Evolutionary conservation across 2,113 vertebrate species (phyloP), one percentile per base, ranked within the genome.

Genomic region (Regulus satrapa): DNA sequence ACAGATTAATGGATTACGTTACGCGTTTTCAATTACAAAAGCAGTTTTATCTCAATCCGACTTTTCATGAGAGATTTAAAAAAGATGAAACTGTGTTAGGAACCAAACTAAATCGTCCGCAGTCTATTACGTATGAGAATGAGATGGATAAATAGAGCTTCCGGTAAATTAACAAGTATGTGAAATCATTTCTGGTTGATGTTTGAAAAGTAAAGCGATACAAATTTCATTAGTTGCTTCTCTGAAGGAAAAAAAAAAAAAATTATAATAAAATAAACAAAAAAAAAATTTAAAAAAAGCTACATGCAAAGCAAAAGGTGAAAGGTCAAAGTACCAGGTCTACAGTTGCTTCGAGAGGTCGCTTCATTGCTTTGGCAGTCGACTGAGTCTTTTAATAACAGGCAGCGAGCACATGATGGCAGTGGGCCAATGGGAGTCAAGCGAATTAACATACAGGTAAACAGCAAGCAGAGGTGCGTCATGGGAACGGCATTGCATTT

Each of bases 391-490:
- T 99, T 99, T 98, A 99, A 99, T 99, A 99, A 99, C 99, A 99
- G 99, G 99, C 99, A 99, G 99, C 99, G 99, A 99, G 99, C 99
- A 99, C 99, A 99, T 99, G 99, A 99, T 99, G 99, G 99, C 99
- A 99, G 99, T 99, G 99, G 99, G 99, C 99, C 99, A 99, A 99
- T 99, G 99, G 99, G 99, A 99, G 99, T 99, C 99, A 99, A 99
- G 99, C 99, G 99, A 99, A 99, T 99, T 99, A 99, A 99, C 99
- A 99, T 99, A 99, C 99, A 99, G 99, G 99, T 99, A 99, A 98
- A 99, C 99, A 99, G 99, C 99, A 99, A 99, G 99, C 99, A 99
- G 99, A 99, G 99, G 99, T 99, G 99, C 99, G 98, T 98, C 98
- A 99, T 99, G 99, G 99, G 99, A 99, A 99, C 99, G 99, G 99